These are phyloP conservation scores for Bactericera cockerelli DNA, from an alignment of 1,140 invertebrate genomes.

Conservation along the genomic window DNA sequence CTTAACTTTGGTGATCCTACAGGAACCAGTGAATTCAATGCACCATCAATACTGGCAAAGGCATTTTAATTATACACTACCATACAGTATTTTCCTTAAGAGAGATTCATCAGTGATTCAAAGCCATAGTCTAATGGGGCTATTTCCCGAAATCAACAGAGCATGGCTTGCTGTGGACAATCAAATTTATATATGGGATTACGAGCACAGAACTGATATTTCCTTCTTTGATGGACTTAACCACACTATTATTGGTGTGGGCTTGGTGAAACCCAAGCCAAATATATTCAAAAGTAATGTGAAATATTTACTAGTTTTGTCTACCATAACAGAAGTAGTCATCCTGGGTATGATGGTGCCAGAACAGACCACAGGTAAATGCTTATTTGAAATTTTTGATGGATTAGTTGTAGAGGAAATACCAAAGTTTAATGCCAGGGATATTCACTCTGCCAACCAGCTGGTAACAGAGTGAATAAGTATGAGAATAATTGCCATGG, in stretches of 20 bases:
- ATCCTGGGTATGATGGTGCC: conserved; percentile 62
- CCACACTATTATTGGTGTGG: conserved; percentile 77
- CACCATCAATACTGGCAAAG: too few species aligned
- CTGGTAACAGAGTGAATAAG: not conserved
- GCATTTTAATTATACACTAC: too few species aligned
- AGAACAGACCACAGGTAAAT: conserved; percentile 33
- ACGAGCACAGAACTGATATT: conserved; percentile 76
- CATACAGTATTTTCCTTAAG: too few species aligned
- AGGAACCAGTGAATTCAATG: too few species aligned
- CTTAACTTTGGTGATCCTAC: too few species aligned
- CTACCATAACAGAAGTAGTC: conserved; percentile 85
- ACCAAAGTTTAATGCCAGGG: not conserved
- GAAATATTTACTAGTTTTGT: conserved; percentile 78
- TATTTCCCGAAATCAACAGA: conserved; percentile 87
- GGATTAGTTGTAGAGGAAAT: not conserved
- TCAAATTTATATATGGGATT: conserved; percentile 94
- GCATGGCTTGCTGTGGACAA: conserved; percentile 97
- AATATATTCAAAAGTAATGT: conserved; percentile 81
- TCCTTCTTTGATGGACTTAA: conserved; percentile 85
- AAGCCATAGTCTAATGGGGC: conserved; percentile 87
- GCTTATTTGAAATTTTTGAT: conserved; percentile 4
- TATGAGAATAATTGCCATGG: too few species aligned
- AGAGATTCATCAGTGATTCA: conserved; percentile 83
- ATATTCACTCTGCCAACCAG: not conserved
- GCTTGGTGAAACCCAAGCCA: conserved; percentile 66